phyloP scores from a whole-genome alignment of 2,113 vertebrate species.

The Euleptes europaea region DNA sequence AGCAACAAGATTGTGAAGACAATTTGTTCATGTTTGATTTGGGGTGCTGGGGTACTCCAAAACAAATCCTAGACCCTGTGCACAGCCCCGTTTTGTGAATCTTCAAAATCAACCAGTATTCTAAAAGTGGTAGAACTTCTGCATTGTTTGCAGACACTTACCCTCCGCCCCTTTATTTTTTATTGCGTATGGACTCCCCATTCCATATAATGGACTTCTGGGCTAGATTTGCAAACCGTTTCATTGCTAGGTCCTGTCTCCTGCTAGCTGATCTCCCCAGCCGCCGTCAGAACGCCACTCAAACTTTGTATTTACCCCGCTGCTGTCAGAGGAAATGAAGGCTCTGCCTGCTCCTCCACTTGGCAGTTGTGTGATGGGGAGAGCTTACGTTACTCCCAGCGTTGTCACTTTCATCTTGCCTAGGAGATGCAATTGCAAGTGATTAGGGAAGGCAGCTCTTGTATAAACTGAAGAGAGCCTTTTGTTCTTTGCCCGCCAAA shows the following conservation, averaged over 20 bases:
- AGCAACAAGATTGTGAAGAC: too few species aligned
- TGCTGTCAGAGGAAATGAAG: not conserved
- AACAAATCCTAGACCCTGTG: not conserved
- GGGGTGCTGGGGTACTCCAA: not conserved
- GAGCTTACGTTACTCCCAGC: not conserved
- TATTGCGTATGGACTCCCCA: too few species aligned
- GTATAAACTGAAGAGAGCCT: not conserved
- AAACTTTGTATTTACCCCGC: not conserved
- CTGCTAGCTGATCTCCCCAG: not conserved
- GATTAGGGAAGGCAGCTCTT: constrained; percentile 27
- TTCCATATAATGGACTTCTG: too few species aligned
- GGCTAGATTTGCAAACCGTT: not conserved
- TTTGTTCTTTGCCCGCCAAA: constrained; percentile 46
- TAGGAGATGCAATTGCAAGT: not conserved
- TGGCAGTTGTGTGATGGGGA: not conserved
- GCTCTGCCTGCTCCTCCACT: not conserved
- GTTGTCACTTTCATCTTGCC: not conserved
- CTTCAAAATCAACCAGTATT: not conserved
- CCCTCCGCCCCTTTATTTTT: too few species aligned
- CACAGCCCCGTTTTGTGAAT: not conserved
- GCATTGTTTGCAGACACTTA: not conserved
- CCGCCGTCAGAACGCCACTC: not conserved
- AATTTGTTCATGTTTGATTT: too few species aligned
- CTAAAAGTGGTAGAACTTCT: not conserved
- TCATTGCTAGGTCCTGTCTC: constrained; percentile 17